Percentiles rank a stretch among this genome's conserved stretches.
These are phyloP conservation scores for Microtus montanus DNA, from an alignment of 2,113 vertebrate species.

Conservation along the genomic window DNA sequence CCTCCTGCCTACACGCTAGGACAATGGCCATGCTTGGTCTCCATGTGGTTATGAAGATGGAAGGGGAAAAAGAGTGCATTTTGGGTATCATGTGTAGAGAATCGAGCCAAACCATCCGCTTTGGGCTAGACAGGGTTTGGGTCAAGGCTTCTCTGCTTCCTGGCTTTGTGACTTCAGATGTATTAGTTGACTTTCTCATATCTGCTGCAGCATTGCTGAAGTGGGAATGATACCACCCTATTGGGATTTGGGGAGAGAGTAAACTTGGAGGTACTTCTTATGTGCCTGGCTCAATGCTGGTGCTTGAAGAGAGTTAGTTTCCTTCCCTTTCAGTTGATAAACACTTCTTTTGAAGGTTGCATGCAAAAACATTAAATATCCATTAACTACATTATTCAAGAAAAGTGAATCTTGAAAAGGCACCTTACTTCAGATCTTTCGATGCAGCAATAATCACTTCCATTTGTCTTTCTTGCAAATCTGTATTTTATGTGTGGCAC, in stretches of 20 bases:
- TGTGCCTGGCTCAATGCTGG: neutral
- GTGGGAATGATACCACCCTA: neutral
- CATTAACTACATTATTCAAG: constrained; percentile 50
- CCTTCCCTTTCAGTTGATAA: neutral
- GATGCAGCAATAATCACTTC: neutral
- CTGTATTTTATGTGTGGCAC: neutral
- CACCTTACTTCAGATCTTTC: neutral
- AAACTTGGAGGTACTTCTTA: neutral
- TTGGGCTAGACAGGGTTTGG: neutral
- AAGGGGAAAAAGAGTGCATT: neutral
- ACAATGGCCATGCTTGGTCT: neutral
- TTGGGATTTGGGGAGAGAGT: neutral
- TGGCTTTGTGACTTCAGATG: neutral
- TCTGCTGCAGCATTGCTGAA: neutral
- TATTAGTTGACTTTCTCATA: too few relatives aligned
- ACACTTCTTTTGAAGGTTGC: constrained; percentile 25
- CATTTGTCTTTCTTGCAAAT: neutral
- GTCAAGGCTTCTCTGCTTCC: neutral
- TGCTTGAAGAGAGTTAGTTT: constrained; percentile 20
- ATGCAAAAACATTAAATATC: constrained; percentile 45
- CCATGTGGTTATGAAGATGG: neutral
- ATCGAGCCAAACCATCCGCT: neutral
- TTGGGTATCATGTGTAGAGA: neutral
- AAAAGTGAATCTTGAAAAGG: constrained; percentile 49
- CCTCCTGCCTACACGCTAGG: neutral